Base-by-base conservation (phyloP, 2,888 invertebrate genomes). In the Tryphoninae sp. region DNA sequence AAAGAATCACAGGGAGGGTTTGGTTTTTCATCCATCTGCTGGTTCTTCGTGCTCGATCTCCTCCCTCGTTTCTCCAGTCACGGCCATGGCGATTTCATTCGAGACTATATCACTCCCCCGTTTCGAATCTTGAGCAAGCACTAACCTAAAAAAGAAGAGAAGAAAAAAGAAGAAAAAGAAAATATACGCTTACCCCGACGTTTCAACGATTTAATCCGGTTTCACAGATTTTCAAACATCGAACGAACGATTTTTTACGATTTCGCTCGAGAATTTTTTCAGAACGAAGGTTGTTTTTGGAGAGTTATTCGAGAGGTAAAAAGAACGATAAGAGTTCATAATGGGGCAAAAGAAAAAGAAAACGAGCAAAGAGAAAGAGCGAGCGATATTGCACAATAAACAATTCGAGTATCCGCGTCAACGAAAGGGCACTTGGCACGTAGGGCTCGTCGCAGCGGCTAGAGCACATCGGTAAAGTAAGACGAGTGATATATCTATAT, bases 381-480 rank as follows among this genome's bases (percentile, higher is more conserved):
- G 33, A 33, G 6, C 11, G 45, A 45, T 11, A 19, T 4, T 2
- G 76, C 81, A 72, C 81, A 86, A 65, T 87, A 89, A 89, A 90
- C 90, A 91, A 90, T 90, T 88, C 89, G 85, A 89, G 88, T 89
- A 89, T 90, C 87, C 86, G 84, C 85, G 86, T 86, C 85, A 86
- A 83, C 83, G 86, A 88, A 88, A 88, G 89, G 88, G 88, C 90
- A 91, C 91, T 92, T 91, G 91, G 91, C 91, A 91, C 91, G 92
- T 91, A 90, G 88, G 83, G 85, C 87, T 68, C 69, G 65, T 81
- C 75, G 76, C 42, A 45, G 58, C 3, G 45, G n/a, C 22, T n/a
- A 49, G 62, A 68, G 45, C 55, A 69, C 23, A 58, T 68, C 16
- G 68, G 23, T 16, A 45, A 59, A 71, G 45, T 22, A 11, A 19